Evolutionary conservation across 2,888 invertebrate species (phyloP).

Genomic region (Oscheius sp.): DNA sequence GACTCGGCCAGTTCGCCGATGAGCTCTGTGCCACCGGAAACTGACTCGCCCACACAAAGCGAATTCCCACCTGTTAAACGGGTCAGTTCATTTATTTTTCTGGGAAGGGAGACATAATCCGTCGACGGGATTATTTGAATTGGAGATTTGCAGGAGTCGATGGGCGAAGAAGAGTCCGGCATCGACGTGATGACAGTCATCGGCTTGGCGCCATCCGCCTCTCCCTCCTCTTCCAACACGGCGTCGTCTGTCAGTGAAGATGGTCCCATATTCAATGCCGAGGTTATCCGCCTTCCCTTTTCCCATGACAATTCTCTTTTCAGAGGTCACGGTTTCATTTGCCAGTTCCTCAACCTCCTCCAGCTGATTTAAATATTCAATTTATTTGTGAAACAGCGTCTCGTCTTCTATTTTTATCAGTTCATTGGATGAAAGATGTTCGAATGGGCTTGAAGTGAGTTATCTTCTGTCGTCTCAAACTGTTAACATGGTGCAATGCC

Average conservation of each 20-base stretch:
- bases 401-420: constrained; percentile 87
- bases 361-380: constrained; percentile 90
- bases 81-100: constrained; percentile 4
- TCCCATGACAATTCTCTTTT: too few relatives aligned
- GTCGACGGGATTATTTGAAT: background rate
- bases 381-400: constrained; percentile 93
- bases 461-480: constrained; percentile 78
- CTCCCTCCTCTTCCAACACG: constrained; percentile 54
- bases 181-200: constrained; percentile 63
- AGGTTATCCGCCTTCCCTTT: constrained; percentile 31
- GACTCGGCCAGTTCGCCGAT: constrained; percentile 23
- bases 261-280: constrained; percentile 56
- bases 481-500: constrained; percentile 26
- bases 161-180: constrained; percentile 67
- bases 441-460: constrained; percentile 77
- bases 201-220: constrained; percentile 57
- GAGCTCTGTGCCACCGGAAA: constrained; percentile 1
- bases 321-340: constrained; percentile 81
- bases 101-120: background rate
- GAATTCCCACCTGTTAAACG: constrained; percentile 12
- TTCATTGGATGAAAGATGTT: constrained; percentile 86
- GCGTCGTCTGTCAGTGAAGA: constrained; percentile 56
- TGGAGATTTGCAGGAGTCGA: constrained; percentile 50
- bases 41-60: constrained; percentile 22
- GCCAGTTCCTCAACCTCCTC: constrained; percentile 83